phyloP scores from a whole-genome alignment of 2,113 vertebrate genomes.

The Lophotis ruficrista region DNA sequence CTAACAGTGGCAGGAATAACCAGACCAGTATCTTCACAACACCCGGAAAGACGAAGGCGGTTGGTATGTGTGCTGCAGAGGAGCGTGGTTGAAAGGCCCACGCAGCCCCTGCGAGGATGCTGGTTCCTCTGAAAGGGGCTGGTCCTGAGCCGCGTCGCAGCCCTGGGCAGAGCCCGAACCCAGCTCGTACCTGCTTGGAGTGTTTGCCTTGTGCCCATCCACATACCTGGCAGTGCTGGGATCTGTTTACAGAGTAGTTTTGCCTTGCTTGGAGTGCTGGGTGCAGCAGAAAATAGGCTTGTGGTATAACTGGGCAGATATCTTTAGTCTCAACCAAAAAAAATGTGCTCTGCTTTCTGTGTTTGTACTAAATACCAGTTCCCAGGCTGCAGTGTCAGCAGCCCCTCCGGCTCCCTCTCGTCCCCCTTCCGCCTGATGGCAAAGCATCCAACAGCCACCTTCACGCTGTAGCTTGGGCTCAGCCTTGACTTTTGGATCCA shows the following conservation, averaged over 20 bases:
- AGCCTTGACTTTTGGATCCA: not conserved
- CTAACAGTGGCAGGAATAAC: not conserved
- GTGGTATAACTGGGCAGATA: not conserved
- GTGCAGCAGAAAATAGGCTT: not conserved
- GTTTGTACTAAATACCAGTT: accelerated
- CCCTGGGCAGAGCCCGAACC: not conserved
- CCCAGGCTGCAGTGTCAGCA: not conserved
- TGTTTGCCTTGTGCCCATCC: not conserved
- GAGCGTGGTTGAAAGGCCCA: accelerated
- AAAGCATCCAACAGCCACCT: not conserved
- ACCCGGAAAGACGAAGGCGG: accelerated
- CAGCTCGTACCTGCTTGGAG: not conserved
- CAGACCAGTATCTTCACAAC: not conserved
- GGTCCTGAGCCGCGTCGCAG: not conserved
- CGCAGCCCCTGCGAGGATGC: not conserved
- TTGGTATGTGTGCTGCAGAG: not conserved
- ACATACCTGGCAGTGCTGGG: not conserved
- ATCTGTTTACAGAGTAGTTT: not conserved
- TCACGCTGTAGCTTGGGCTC: not conserved
- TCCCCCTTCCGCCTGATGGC: not conserved
- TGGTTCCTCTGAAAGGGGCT: not conserved
- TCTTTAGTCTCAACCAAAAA: not conserved
- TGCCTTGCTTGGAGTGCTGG: not conserved
- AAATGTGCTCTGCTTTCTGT: not conserved
- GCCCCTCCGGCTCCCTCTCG: not conserved